Evolutionary conservation across 2,113 vertebrate genomes (phyloP).

Genomic region (Hyaena hyaena): DNA sequence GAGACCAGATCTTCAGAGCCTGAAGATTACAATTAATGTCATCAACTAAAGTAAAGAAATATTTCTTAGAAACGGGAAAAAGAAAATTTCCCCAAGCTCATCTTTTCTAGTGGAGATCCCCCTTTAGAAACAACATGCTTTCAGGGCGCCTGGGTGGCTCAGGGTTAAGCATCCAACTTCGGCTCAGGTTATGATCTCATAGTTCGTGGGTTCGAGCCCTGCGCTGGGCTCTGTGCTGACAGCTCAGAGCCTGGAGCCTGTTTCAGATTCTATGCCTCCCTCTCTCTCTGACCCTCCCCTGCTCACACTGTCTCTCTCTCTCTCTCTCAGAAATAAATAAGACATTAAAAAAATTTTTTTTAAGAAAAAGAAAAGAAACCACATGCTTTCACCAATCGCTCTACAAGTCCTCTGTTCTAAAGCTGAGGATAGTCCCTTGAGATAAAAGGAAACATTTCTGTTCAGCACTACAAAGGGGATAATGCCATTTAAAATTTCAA

Average conservation of each 20-base stretch:
- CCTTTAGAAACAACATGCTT: not conserved
- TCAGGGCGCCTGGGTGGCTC: not conserved
- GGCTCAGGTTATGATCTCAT: too few species aligned
- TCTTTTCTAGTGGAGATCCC: not conserved
- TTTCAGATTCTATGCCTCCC: too few species aligned
- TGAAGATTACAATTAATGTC: not conserved
- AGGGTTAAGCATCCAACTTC: too few species aligned
- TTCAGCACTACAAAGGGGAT: not conserved
- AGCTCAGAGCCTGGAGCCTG: too few species aligned
- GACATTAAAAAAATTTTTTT: too few species aligned
- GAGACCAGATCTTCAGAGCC: not conserved
- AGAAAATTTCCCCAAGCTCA: not conserved
- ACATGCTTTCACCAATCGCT: not conserved
- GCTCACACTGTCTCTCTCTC: too few species aligned
- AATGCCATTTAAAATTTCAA: not conserved
- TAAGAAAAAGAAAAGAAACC: not conserved
- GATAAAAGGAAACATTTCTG: slow-evolving; percentile 30
- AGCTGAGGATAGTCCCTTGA: not conserved
- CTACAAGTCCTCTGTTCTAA: not conserved
- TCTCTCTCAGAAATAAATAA: too few species aligned
- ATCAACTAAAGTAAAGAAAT: not conserved
- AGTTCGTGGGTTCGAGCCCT: too few species aligned
- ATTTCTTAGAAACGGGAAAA: not conserved
- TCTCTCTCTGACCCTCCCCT: too few species aligned
- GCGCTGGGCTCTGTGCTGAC: too few species aligned